Percentiles rank a stretch among this genome's conserved stretches.
Conservation (phyloP, 2,113 vertebrate genomes). For the Ptyas mucosa region DNA sequence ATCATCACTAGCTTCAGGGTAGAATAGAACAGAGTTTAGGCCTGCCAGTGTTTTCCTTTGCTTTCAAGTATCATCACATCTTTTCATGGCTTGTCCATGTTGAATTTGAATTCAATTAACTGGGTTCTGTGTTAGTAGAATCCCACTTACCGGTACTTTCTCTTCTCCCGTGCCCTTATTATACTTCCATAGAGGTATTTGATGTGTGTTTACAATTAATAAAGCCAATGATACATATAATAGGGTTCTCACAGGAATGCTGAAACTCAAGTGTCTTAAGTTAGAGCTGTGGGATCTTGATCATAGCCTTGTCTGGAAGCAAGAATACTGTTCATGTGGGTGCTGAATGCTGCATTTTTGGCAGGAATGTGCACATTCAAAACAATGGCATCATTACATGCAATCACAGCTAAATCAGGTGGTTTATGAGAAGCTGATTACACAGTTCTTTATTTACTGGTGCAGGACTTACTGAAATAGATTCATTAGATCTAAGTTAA, state of each 20-base stretch:
- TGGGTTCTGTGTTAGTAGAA: background rate
- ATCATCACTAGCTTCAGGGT: conserved; percentile 4
- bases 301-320: background rate
- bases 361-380: background rate
- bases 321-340: background rate
- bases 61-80: conserved; percentile 9
- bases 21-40: background rate
- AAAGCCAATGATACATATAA: background rate
- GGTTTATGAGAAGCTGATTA: background rate
- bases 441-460: background rate
- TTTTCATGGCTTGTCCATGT: background rate
- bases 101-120: background rate
- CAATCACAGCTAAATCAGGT: background rate
- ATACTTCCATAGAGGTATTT: background rate
- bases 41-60: conserved; percentile 9
- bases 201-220: background rate
- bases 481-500: background rate
- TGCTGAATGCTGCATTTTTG: background rate
- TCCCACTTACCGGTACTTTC: conserved; percentile 2
- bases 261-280: background rate
- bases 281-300: background rate
- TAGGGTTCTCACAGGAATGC: background rate
- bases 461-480: background rate
- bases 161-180: conserved; percentile 53
- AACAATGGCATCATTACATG: background rate